Base-by-base conservation (phyloP, 1,140 invertebrate species). In the Diploscapter pachys region DNA sequence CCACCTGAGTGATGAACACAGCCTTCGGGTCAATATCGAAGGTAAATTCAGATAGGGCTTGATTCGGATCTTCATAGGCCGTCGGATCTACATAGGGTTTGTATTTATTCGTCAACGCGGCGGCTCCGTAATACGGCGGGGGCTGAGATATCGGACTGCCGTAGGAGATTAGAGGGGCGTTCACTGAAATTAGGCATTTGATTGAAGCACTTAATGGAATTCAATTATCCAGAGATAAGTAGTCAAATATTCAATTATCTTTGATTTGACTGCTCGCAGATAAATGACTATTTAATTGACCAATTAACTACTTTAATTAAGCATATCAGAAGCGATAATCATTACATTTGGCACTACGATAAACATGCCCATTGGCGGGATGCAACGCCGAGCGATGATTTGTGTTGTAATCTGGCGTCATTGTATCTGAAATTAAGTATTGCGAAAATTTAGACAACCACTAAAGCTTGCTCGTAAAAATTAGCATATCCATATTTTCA, bases 21-120 rank as follows among this genome's bases (percentile, higher is more conserved):
- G 67, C 69, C 48, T 79, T 61, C 6, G 85, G 77, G n/a, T 70
- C 61, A 61, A 85, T 86, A 59, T 85, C 83, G 59, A 81, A 81
- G 31, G 83, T 77, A 73, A 85, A 85, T 70, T 86, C 80, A n/a
- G 72, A 69, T 53, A 85, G 67, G 13, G 82, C 85, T 68, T 77
- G 74, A 65, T 75, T 81, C 5, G 85, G 85, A 73, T 85, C 80
- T 63, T 84, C 84, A 71, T 85, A 85, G 2, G 83, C 80, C 53
- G 82, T 80, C 13, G 83, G 83, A 63, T 85, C 83, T n/a, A 85
- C 83, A 62, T 85, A 85, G 3, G 77, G 78, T 66, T 78, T 78
- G 64, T 67, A 78, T 52, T 71, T 69, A 50, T 53, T 57, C 4
- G 4, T 49, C 6, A 53, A 70, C 50, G 53, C 8, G 3, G 63